Conservation (phyloP, 37 sponge, comb jelly and placozoan genomes). For the Crambe crambe region DNA sequence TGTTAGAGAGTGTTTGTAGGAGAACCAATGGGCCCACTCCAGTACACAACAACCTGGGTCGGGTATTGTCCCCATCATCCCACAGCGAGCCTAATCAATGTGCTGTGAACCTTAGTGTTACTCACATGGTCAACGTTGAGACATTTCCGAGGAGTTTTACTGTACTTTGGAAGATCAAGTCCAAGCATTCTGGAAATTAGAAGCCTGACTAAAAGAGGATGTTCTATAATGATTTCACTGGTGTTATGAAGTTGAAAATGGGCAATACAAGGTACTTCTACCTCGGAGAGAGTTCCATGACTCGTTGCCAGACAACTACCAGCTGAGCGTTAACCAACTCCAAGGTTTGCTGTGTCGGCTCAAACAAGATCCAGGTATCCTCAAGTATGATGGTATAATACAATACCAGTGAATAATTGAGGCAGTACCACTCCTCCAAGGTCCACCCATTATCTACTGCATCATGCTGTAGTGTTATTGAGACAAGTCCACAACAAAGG, state of each 20-base stretch:
- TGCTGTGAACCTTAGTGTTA: slow-evolving; percentile 10
- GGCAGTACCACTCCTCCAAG: background rate
- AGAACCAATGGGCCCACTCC: slow-evolving; percentile 33
- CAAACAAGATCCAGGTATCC: slow-evolving; percentile 37
- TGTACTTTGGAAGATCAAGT: slow-evolving; percentile 14
- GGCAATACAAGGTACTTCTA: slow-evolving; percentile 6
- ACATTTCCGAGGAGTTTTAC: background rate
- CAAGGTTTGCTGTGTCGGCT: slow-evolving; percentile 35
- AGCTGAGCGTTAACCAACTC: slow-evolving; percentile 39
- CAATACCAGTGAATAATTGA: slow-evolving; percentile 63
- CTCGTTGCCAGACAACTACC: slow-evolving; percentile 49
- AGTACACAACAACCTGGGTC: slow-evolving; percentile 48
- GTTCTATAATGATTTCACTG: slow-evolving; percentile 31
- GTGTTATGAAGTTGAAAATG: too few species aligned
- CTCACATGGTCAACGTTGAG: slow-evolving; percentile 19
- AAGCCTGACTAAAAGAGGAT: slow-evolving; percentile 33
- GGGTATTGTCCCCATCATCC: slow-evolving; percentile 45
- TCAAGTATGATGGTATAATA: slow-evolving; percentile 52
- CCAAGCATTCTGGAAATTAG: slow-evolving; percentile 52
- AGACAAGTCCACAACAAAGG: slow-evolving; percentile 55
- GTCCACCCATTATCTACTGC: slow-evolving; percentile 46
- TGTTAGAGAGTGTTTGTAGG: slow-evolving; percentile 4
- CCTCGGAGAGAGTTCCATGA: slow-evolving; percentile 42
- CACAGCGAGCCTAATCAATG: background rate
- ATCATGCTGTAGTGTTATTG: slow-evolving; percentile 53